These are phyloP conservation scores for Seira ritae DNA, from an alignment of 2,888 invertebrate genomes.

Conservation along the genomic window DNA sequence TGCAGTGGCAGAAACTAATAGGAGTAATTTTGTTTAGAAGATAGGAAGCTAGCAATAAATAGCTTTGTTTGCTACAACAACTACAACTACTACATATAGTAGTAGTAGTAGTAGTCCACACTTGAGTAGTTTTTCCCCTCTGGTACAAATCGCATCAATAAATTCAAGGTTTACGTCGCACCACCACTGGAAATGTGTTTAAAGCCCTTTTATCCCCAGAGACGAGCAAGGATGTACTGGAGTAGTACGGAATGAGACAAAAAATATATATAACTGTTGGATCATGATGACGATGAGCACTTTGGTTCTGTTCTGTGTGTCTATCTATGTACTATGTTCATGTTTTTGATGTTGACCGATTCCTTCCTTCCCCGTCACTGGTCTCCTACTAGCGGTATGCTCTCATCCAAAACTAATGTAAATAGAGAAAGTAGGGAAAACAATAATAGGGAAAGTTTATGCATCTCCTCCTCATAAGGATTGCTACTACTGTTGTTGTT, in stretches of 20 bases:
- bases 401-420: slow-evolving; percentile 4
- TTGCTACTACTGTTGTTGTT: too few relatives aligned
- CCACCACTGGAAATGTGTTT: slow-evolving; percentile 12
- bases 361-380: slow-evolving; percentile 49
- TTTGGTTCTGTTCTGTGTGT: slow-evolving; percentile 28
- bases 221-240: slow-evolving; percentile 14
- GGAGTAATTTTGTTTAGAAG: too few relatives aligned
- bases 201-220: slow-evolving; percentile 39
- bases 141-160: slow-evolving; percentile 58
- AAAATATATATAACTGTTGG: slow-evolving; percentile 3
- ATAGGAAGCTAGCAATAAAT: background rate
- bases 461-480: background rate
- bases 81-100: too few relatives aligned
- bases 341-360: slow-evolving; percentile 43
- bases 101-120: too few relatives aligned
- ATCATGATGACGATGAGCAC: slow-evolving; percentile 54
- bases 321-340: background rate
- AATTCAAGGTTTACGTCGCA: slow-evolving; percentile 45
- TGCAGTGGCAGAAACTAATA: too few relatives aligned
- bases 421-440: slow-evolving; percentile 1
- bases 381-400: slow-evolving; percentile 5
- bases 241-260: slow-evolving; percentile 44
- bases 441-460: background rate
- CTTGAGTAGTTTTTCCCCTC: slow-evolving; percentile 18
- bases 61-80: background rate